Evolutionary conservation across 2,113 vertebrate species (phyloP), one percentile per base, ranked within the genome.

Genomic region (Malaclemys terrapin): DNA sequence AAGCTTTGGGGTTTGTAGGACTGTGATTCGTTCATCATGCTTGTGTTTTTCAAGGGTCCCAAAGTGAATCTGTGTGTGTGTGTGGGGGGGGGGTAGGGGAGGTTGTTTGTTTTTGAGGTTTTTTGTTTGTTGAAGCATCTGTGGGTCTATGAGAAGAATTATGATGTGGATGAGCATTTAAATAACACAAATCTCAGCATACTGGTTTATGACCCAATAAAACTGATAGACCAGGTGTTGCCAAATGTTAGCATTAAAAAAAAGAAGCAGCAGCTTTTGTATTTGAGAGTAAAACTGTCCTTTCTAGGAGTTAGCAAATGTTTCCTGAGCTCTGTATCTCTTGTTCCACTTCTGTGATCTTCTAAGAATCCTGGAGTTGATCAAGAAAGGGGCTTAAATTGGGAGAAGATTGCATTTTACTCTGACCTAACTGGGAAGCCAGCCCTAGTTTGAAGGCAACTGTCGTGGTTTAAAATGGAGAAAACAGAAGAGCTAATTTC

Each of bases 201-300:
- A 87, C 81, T 89, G 93, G 79, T 93, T 79, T 62, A 62, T 89
- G 62, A 88, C 56, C 95, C 52, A 94, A 90, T 94, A 84, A 72
- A 96, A 88, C 78, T 96, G 95, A 92, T 96, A 96, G 93, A 93
- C 95, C 19, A 72, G 95, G 96, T 97, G 96, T 96, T 97, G 93
- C 95, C 94, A 95, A 96, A 95, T 88, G 94, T 96, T 96, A 96
- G 85, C 85, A 89, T 92, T 93, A 92, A 94, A 84, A 35, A 62
- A 95, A 91, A 89, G 94, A 93, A 96, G 78, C 84, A 96, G 88
- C 84, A 62, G 95, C 89, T 93, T 59, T 92, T 94, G 95, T 91
- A 93, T 96, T 89, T 95, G 89, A 92, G 94, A 88, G 87, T 92
- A 92, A 89, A 42, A 42, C 27, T 89, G 38, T 24, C 9, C 69